These are phyloP conservation scores for Leptopilina drosophilae DNA, from an alignment of 2,888 invertebrate genomes.

Conservation along the genomic window DNA sequence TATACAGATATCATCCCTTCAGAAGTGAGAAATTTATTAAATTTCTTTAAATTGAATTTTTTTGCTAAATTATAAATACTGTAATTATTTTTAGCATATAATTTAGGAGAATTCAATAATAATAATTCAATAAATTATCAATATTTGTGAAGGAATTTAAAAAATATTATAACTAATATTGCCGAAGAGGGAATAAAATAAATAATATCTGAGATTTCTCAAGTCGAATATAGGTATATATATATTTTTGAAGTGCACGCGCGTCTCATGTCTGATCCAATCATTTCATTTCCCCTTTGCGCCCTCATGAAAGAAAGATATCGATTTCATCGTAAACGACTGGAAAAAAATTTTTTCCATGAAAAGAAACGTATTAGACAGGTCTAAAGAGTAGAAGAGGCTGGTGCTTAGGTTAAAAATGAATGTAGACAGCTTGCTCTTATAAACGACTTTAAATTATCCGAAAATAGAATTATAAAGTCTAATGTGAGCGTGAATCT, in stretches of 20 bases:
- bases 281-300: slow-evolving; percentile 67
- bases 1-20: too few species aligned
- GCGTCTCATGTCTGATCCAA: slow-evolving; percentile 64
- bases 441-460: slow-evolving; percentile 38
- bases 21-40: too few species aligned
- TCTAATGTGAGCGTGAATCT: slow-evolving; percentile 13
- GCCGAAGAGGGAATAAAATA: background rate
- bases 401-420: slow-evolving; percentile 21
- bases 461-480: slow-evolving; percentile 17
- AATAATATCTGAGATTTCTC: slow-evolving; percentile 24
- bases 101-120: too few species aligned
- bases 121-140: too few species aligned
- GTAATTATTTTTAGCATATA: too few species aligned
- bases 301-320: slow-evolving; percentile 51
- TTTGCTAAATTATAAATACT: too few species aligned
- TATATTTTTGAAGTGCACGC: slow-evolving; percentile 22
- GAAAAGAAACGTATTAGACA: slow-evolving; percentile 39
- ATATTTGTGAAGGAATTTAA: too few species aligned
- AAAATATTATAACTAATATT: background rate
- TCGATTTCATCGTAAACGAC: slow-evolving; percentile 64
- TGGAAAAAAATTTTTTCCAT: slow-evolving; percentile 31
- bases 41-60: too few species aligned
- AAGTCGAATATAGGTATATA: slow-evolving; percentile 8
- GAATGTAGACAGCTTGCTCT: slow-evolving; percentile 30
- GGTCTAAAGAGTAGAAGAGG: slow-evolving; percentile 10